Evolutionary conservation across 1,140 invertebrate genomes (phyloP).

Genomic region (Euwallacea fornicatus): DNA sequence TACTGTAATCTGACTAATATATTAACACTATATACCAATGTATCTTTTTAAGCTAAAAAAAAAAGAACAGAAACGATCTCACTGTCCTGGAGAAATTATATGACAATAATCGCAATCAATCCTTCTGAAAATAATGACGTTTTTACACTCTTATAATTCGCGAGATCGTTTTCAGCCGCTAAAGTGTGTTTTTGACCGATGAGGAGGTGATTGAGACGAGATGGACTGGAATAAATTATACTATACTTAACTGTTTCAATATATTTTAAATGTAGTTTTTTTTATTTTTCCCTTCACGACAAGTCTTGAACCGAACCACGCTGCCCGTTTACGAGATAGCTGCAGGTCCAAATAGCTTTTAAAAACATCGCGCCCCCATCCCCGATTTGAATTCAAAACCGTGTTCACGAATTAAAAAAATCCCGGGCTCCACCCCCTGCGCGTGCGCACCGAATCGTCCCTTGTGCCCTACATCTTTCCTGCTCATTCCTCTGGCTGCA

Average conservation of each 20-base stretch:
- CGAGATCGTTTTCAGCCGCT: constrained; percentile 23
- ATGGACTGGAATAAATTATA: constrained; percentile 35
- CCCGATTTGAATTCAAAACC: too few species aligned
- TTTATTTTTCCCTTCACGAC: background rate
- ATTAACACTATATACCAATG: too few species aligned
- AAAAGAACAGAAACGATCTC: constrained; percentile 27
- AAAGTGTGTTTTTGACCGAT: constrained; percentile 13
- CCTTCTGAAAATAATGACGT: constrained; percentile 23
- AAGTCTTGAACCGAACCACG: too few species aligned
- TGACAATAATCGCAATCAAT: constrained; percentile 39
- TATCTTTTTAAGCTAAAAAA: background rate
- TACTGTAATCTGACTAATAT: too few species aligned
- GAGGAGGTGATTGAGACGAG: constrained; percentile 13
- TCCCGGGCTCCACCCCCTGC: too few species aligned
- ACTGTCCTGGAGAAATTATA: constrained; percentile 20
- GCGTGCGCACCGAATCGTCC: too few species aligned
- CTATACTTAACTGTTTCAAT: constrained; percentile 33
- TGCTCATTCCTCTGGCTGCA: too few species aligned
- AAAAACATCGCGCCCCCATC: too few species aligned
- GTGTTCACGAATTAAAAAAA: too few species aligned
- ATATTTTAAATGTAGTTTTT: constrained; percentile 36
- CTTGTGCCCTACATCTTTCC: too few species aligned
- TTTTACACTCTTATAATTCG: constrained; percentile 10
- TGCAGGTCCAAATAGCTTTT: too few species aligned
- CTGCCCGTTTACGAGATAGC: too few species aligned